Percentiles rank a stretch among this genome's conserved stretches.
Conservation (phyloP, 1,140 invertebrate species). For the Drosophila ambigua region DNA sequence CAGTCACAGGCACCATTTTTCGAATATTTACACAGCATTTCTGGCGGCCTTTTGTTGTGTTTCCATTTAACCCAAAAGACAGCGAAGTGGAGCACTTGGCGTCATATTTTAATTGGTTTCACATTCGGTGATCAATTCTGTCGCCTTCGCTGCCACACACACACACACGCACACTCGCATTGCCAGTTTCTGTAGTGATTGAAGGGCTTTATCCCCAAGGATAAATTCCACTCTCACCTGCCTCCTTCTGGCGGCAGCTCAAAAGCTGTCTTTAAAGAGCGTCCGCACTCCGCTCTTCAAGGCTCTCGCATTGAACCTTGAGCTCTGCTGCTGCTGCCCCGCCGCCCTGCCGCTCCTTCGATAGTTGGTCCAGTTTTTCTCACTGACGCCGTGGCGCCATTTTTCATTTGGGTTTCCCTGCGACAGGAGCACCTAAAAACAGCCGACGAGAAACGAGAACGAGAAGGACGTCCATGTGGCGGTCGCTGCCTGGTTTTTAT, state of each 20-base stretch:
- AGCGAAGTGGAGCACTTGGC: slow-evolving; percentile 66
- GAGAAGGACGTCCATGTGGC: slow-evolving; percentile 53
- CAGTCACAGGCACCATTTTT: slow-evolving; percentile 53
- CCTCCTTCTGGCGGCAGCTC: too few relatives aligned
- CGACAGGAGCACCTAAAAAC: slow-evolving; percentile 68
- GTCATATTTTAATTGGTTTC: slow-evolving; percentile 42
- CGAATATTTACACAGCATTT: slow-evolving; percentile 80
- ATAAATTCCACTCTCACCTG: too few relatives aligned
- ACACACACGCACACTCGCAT: too few relatives aligned
- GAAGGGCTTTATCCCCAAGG: too few relatives aligned
- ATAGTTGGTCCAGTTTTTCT: slow-evolving; percentile 50
- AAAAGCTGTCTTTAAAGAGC: slow-evolving; percentile 9
- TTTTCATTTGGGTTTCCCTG: slow-evolving; percentile 57
- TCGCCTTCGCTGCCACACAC: neutral
- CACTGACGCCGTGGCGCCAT: slow-evolving; percentile 58
- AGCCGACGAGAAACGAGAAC: slow-evolving; percentile 34
- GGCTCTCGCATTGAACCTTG: neutral
- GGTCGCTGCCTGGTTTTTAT: slow-evolving; percentile 73
- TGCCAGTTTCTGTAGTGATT: too few relatives aligned
- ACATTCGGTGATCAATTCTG: neutral
- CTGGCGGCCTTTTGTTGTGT: slow-evolving; percentile 33
- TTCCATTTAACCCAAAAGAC: slow-evolving; percentile 63
- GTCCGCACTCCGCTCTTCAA: too few relatives aligned
- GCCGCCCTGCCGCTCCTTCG: too few relatives aligned
- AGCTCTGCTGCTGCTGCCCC: too few relatives aligned